Percentiles rank a stretch among this genome's conserved stretches.
phyloP scores from a whole-genome alignment of 2,113 vertebrate genomes.

The Phodopus roborovskii region DNA sequence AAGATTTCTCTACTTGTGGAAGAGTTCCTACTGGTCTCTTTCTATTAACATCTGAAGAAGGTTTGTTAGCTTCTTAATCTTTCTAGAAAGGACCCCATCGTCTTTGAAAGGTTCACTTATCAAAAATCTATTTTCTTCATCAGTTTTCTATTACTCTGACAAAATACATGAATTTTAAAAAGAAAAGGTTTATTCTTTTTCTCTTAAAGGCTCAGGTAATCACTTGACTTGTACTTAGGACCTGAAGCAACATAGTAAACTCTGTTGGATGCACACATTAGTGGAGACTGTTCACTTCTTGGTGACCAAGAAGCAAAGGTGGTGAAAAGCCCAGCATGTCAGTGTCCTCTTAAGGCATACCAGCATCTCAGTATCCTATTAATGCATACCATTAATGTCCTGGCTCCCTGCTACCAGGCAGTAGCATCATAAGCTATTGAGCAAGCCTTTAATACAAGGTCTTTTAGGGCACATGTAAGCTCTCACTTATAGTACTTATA shows the following conservation, averaged over 20 bases:
- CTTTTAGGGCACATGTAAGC: background rate
- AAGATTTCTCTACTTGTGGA: background rate
- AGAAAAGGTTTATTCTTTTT: background rate
- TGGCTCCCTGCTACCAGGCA: background rate
- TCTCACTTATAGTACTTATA: background rate
- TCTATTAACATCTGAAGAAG: background rate
- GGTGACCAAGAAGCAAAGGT: background rate
- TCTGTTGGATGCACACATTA: background rate
- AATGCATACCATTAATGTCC: no score
- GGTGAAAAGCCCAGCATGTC: background rate
- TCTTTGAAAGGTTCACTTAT: background rate
- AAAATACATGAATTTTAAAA: background rate
- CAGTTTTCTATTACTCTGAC: background rate
- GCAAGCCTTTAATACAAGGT: background rate
- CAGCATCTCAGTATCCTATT: background rate
- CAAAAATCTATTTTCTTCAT: background rate
- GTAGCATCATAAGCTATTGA: no score
- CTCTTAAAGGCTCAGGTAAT: background rate
- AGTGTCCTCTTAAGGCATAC: background rate
- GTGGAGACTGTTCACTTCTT: background rate
- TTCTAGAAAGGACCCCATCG: background rate
- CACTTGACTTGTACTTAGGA: background rate
- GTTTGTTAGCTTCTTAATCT: slow-evolving; percentile 6
- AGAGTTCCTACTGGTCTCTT: background rate
- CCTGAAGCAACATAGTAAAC: no score